These are phyloP conservation scores for Xanthorhoe spadicearia DNA, from an alignment of 2,888 invertebrate genomes.

Conservation along the genomic window DNA sequence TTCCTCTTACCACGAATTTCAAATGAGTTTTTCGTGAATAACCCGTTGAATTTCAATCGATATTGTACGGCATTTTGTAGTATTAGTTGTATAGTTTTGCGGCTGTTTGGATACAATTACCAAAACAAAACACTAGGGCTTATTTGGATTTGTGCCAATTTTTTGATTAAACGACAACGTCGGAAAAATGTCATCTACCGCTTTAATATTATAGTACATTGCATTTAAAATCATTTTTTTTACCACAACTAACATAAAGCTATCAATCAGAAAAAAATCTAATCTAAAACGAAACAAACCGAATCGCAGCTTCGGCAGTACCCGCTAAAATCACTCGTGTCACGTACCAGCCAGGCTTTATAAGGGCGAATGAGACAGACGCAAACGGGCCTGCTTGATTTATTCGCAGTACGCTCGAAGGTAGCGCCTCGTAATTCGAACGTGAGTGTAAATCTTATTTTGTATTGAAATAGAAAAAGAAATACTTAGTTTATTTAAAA, in stretches of 20 bases:
- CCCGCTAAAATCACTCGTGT: conserved; percentile 53
- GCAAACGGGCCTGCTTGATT: conserved; percentile 62
- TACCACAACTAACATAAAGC: not conserved
- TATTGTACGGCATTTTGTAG: too few relatives aligned
- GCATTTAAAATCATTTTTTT: not conserved
- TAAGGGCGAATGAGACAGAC: conserved; percentile 59
- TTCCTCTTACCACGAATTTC: not conserved
- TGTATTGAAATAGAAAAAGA: not conserved
- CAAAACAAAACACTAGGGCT: too few relatives aligned
- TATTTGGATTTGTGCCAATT: too few relatives aligned
- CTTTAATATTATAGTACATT: too few relatives aligned
- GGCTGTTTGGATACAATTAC: too few relatives aligned
- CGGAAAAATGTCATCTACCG: too few relatives aligned
- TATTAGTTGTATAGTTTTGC: too few relatives aligned
- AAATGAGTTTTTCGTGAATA: too few relatives aligned
- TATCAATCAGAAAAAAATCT: conserved; percentile 13
- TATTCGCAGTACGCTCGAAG: conserved; percentile 63
- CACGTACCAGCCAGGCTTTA: conserved; percentile 59
- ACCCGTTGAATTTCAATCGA: too few relatives aligned
- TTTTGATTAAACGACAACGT: too few relatives aligned
- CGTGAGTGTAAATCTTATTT: conserved; percentile 65
- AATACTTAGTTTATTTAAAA: not conserved
- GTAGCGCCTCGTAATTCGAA: conserved; percentile 64
- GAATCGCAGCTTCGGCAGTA: conserved; percentile 38
- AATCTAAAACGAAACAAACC: conserved; percentile 47